A percentile compares a stretch with the other conserved stretches of the same genome.
phyloP scores from a whole-genome alignment of 2,797 vertebrate genomes.

The Dendrocincla fuliginosa region DNA sequence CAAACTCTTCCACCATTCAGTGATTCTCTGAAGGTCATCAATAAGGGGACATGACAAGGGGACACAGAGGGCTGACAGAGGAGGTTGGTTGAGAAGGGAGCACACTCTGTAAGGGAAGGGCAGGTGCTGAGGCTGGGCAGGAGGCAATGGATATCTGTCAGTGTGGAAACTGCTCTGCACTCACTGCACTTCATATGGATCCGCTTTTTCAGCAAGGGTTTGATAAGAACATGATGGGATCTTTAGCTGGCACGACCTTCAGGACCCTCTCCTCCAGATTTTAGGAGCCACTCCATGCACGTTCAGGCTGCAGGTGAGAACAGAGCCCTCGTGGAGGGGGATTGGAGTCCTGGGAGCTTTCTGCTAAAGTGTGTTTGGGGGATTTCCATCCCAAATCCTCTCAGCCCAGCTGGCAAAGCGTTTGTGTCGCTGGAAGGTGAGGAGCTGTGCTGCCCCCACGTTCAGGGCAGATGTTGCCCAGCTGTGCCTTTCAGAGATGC shows the following conservation, averaged over 20 bases:
- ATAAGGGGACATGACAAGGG: accelerated
- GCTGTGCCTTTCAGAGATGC: background rate
- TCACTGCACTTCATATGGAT: background rate
- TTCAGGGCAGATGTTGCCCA: background rate
- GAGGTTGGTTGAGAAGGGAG: background rate
- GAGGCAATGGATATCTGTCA: background rate
- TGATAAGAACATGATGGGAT: conserved; percentile 79
- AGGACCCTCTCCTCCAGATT: conserved; percentile 78
- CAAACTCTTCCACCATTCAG: background rate
- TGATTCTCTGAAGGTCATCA: background rate
- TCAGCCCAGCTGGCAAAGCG: background rate
- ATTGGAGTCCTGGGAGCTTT: background rate
- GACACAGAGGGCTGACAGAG: background rate
- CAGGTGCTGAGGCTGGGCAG: background rate
- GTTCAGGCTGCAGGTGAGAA: conserved; percentile 70
- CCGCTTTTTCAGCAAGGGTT: conserved; percentile 78
- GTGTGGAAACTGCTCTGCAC: background rate
- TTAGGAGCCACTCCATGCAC: conserved; percentile 37
- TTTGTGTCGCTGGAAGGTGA: accelerated
- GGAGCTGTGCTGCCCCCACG: background rate
- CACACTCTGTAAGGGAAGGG: background rate
- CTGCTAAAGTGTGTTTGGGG: background rate
- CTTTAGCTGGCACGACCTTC: conserved; percentile 73
- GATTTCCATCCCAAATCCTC: background rate
- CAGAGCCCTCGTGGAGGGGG: accelerated